Evolutionary conservation across 2,797 vertebrate species (phyloP).

Genomic region (Pangasius sanitwongsei): DNA sequence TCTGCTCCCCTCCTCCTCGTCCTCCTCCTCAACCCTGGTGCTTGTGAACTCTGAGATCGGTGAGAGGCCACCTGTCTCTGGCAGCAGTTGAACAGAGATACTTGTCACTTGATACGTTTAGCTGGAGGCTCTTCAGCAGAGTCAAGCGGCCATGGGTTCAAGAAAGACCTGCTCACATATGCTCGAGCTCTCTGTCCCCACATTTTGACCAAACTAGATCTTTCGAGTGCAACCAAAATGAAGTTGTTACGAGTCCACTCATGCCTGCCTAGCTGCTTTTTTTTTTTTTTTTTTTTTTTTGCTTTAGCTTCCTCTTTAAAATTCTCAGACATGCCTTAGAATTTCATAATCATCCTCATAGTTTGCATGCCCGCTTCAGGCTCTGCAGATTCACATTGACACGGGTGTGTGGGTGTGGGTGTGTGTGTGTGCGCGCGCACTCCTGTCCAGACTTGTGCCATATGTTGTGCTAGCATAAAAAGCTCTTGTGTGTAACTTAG

Average conservation of each 20-base stretch:
- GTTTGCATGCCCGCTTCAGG: constrained; percentile 2
- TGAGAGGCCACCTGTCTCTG: constrained; percentile 61
- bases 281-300: no score
- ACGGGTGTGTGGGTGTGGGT: not conserved
- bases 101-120: constrained; percentile 48
- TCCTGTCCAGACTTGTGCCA: constrained; percentile 58
- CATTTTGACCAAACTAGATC: not conserved
- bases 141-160: not conserved
- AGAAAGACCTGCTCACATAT: constrained; percentile 24
- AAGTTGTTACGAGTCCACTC: not conserved
- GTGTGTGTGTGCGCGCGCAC: constrained; percentile 18
- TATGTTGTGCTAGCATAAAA: constrained; percentile 55
- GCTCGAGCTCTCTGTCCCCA: not conserved
- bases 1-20: constrained; percentile 35
- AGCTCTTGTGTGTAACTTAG: constrained; percentile 45
- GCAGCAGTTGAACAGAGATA: constrained; percentile 41
- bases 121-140: constrained; percentile 21
- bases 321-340: constrained; percentile 10
- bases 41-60: constrained; percentile 60
- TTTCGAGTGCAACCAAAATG: not conserved
- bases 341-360: constrained; percentile 30
- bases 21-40: constrained; percentile 54
- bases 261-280: not conserved
- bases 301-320: constrained; percentile 6
- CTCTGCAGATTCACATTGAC: not conserved